These are phyloP conservation scores for Alentia gelatinosa DNA, from an alignment of 2,888 invertebrate species.

Conservation along the genomic window DNA sequence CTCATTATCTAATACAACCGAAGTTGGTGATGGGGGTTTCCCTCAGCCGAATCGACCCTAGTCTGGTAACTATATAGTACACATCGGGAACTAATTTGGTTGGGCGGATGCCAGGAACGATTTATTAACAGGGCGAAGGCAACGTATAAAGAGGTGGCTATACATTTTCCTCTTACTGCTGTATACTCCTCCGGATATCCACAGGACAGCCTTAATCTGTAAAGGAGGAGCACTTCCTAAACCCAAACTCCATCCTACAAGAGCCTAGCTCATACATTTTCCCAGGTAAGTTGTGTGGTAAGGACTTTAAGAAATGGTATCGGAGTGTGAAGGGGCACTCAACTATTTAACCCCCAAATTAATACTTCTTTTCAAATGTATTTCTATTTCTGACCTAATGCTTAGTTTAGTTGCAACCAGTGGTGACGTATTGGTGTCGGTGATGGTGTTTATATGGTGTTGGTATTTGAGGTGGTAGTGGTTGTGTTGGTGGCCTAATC, in stretches of 20 bases:
- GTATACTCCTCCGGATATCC: too few species aligned
- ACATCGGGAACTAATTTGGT: neutral
- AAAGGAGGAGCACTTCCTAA: neutral
- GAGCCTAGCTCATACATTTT: neutral
- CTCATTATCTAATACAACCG: neutral
- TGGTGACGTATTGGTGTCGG: neutral
- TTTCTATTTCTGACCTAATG: neutral
- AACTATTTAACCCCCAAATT: neutral
- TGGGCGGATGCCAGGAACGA: conserved; percentile 23
- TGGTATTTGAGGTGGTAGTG: too few species aligned
- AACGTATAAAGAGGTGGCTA: neutral
- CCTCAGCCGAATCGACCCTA: neutral
- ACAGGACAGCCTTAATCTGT: too few species aligned
- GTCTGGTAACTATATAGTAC: neutral
- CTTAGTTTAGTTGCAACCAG: neutral
- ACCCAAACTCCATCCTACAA: neutral
- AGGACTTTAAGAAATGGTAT: neutral
- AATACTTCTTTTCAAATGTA: too few species aligned
- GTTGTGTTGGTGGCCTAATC: too few species aligned
- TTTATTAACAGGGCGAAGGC: conserved; percentile 38
- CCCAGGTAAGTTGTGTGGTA: neutral
- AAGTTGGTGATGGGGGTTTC: neutral
- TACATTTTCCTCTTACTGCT: neutral
- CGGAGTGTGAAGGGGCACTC: neutral
- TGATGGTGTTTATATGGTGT: neutral